Base-by-base conservation (phyloP, 2,113 vertebrate species). In the Notothenia rossii region DNA sequence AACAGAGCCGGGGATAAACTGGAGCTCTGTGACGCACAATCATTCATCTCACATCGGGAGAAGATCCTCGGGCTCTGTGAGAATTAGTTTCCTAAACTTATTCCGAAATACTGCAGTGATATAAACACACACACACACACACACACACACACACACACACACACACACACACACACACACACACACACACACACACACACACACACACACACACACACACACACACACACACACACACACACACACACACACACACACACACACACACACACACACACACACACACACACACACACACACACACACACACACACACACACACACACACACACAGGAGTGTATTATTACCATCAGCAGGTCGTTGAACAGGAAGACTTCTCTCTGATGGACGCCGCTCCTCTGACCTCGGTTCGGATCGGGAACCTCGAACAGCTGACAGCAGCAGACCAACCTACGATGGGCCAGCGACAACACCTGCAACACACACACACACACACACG, bases 321-420 rank as follows among this genome's bases (percentile, higher is more conserved):
- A 36, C 64, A 66, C 5, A 54, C 50, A 68, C 66, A 36, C 33
- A 69, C 6, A 7, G 0, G 9, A 7, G 10, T 0, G 22, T 5
- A 10, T 58, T 25, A 92, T 93, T 94, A 98, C 98, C 97, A 98
- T 97, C 53, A 99, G 94, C 51, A 99, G 95, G 94, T 99, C 98
- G 12, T 98, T 99, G 96, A 99, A 98, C 89, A 99, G 97, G 95
- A 99, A 99, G 79, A 98, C 97, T 88, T 99, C 98, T 54, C 98
- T 94, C 89, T 99, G 98, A 93, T 99, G 98, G 64, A 98, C 91
- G 17, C 97, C 97, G 67, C 96, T 94, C 78, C 97, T 94, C 84
- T 99, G 98, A 9, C 95, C 97, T 43, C 97, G 92, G 88, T 98
- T 98, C 29, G 97, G 97, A 91, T 99, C 98, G 0, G 98, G 97